Percentiles rank a stretch among this genome's conserved stretches.
These are phyloP conservation scores for Callospermophilus lateralis DNA, from an alignment of 2,113 vertebrate genomes.

Conservation along the genomic window DNA sequence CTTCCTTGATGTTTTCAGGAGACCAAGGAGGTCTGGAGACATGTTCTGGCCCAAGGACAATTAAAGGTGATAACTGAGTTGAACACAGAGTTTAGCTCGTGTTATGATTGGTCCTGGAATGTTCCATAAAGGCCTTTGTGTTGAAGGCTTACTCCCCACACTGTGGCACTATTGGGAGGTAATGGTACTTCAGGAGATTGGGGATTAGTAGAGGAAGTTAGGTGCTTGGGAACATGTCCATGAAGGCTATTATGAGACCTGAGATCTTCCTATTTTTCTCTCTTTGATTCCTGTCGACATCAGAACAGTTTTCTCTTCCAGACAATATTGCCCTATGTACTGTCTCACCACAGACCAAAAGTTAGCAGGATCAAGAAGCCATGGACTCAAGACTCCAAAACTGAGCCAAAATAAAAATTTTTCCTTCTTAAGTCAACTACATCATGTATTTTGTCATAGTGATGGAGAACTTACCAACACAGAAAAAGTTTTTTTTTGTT, in stretches of 20 bases:
- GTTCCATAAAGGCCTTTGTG: not conserved
- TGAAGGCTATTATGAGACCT: too few relatives aligned
- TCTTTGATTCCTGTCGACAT: not conserved
- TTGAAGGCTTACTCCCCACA: not conserved
- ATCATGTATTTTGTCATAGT: not conserved
- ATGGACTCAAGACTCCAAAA: not conserved
- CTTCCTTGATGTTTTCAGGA: not conserved
- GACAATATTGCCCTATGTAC: too few relatives aligned
- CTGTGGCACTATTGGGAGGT: not conserved
- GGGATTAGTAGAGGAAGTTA: not conserved
- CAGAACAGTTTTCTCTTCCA: too few relatives aligned
- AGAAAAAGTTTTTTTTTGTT: too few relatives aligned
- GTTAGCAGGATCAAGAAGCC: not conserved
- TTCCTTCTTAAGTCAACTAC: not conserved
- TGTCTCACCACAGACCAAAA: not conserved
- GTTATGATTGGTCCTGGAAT: not conserved
- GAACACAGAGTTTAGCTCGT: not conserved
- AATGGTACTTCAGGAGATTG: not conserved
- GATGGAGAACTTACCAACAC: not conserved
- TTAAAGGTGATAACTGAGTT: not conserved
- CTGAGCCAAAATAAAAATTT: not conserved
- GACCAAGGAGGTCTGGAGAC: not conserved
- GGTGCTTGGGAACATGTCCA: not conserved
- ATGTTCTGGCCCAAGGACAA: not conserved
- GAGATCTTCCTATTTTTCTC: not conserved